phyloP scores from a whole-genome alignment of 2,888 invertebrate genomes.

The Clusia tigrina region DNA sequence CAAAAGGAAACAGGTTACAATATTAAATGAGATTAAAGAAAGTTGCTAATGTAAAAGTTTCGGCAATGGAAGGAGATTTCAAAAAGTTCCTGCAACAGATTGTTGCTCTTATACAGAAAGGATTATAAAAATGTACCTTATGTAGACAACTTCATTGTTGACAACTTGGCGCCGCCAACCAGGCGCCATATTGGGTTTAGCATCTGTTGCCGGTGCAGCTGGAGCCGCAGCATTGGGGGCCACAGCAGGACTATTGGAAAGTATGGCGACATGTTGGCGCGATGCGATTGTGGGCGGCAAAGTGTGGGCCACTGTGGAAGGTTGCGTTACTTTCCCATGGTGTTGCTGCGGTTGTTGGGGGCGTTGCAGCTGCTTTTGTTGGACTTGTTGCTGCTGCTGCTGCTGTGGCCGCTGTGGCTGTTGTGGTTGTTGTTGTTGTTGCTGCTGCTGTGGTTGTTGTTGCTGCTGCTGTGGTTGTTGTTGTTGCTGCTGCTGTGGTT shows the following conservation, averaged over 20 bases:
- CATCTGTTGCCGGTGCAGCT: no score
- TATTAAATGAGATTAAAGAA: no score
- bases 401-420: slow-evolving; percentile 33
- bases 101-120: no score
- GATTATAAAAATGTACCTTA: no score
- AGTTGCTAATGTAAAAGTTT: no score
- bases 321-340: slow-evolving; percentile 29
- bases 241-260: slow-evolving; percentile 34
- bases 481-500: slow-evolving; percentile 40
- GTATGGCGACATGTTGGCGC: slow-evolving; percentile 51
- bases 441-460: slow-evolving; percentile 36
- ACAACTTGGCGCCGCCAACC: slow-evolving; percentile 80
- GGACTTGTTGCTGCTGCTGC: slow-evolving; percentile 42
- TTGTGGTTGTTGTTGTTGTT: slow-evolving; percentile 33
- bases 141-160: slow-evolving; percentile 78
- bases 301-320: slow-evolving; percentile 34
- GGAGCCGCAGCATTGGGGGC: slow-evolving; percentile 27
- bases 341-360: slow-evolving; percentile 41
- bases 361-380: slow-evolving; percentile 34
- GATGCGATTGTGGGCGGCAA: slow-evolving; percentile 47
- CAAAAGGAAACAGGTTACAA: no score
- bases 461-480: slow-evolving; percentile 44
- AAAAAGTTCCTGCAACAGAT: no score
- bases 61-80: no score
- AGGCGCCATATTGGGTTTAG: slow-evolving; percentile 76